Evolutionary conservation across 1,140 invertebrate species (phyloP), one percentile per base, ranked within the genome.

Genomic region (Calliopsis andreniformis): DNA sequence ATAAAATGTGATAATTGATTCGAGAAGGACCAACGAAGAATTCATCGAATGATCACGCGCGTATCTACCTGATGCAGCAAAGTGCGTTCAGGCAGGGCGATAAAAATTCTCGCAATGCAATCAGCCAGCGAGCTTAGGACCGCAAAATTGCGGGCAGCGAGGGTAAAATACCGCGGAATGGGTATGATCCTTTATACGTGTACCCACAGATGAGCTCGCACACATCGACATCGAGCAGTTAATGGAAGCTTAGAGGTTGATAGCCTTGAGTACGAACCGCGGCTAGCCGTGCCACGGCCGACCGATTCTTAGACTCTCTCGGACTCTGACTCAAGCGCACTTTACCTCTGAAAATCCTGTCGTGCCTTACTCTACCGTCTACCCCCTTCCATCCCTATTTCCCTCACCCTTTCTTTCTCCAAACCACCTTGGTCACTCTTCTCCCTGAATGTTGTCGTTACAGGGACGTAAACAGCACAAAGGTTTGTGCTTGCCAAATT

Each of bases 201-300:
- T 56, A 39, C 8, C 62, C 69, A 62, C 64, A 25, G 43, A 73
- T 61, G 32, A n/a, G 32, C n/a, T 18, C 56, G 30, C 59, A 51
- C 42, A 47, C 58, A 49, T 23, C 20, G 32, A 28, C 23, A 43
- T 51, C n/a, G 35, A 25, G 43, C 78, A 70, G 64, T 79, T 82
- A 82, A 86, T 86, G 80, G 84, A 80, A 82, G 80, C 79, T 85
- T 80, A 79, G 76, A 86, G 82, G 82, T 86, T 84, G 84, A 86
- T 79, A 86, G 80, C 71, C 82, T 87, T 80, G 77, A 86, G 72
- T 79, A 78, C 39, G 66, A 69, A 63, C 58, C 61, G 53, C 32
- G 59, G 59, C 64, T 53, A 55, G 66, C 49, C 62, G 68, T 68
- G 39, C 70, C 76, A 79, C 63, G 69, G 71, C 67, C 66, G 64